These are phyloP conservation scores for Gymnosoma rotundatum DNA, from an alignment of 2,888 invertebrate genomes.

Conservation along the genomic window DNA sequence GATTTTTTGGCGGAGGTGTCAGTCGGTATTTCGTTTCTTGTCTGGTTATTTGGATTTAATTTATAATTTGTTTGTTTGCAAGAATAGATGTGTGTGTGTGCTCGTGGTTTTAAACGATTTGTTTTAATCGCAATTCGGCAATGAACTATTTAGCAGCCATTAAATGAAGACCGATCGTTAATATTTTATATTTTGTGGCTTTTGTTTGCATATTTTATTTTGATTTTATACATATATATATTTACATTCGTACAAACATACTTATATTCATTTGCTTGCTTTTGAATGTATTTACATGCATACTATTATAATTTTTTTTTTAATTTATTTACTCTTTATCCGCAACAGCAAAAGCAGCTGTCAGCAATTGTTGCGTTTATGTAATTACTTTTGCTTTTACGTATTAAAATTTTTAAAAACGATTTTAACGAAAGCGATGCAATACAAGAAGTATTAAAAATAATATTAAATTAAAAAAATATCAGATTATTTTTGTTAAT, in stretches of 20 bases:
- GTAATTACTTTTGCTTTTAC: background rate
- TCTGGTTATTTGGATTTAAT: background rate
- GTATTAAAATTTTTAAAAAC: no score
- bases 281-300: background rate
- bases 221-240: background rate
- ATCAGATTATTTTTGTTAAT: background rate
- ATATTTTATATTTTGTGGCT: background rate
- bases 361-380: slow-evolving; percentile 2
- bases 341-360: slow-evolving; percentile 18
- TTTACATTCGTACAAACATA: background rate
- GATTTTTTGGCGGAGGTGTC: slow-evolving; percentile 60
- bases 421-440: no score
- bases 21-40: slow-evolving; percentile 3
- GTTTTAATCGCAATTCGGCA: slow-evolving; percentile 30
- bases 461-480: background rate
- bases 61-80: background rate
- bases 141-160: slow-evolving; percentile 35
- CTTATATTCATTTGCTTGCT: background rate
- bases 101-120: slow-evolving; percentile 19
- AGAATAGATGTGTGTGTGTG: no score
- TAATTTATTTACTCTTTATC: slow-evolving; percentile 11
- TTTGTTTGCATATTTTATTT: slow-evolving; percentile 26
- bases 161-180: slow-evolving; percentile 34
- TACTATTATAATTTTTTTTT: background rate
- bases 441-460: no score